Conservation (phyloP, 1,140 invertebrate species). For the Propsilocerus akamusi region DNA sequence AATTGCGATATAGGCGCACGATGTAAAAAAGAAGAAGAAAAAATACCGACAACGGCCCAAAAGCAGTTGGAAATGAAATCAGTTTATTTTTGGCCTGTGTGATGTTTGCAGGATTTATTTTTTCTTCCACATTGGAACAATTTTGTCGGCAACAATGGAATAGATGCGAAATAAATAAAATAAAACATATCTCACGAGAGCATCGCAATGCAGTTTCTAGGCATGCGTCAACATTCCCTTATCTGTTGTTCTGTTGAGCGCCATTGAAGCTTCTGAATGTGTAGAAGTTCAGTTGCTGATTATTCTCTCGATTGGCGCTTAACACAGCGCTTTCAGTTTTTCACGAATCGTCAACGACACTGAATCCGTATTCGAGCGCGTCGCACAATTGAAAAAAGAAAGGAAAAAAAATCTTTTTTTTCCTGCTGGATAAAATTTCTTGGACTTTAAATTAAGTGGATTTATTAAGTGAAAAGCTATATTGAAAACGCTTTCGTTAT, state of each 20-base stretch:
- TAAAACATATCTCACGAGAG: background rate
- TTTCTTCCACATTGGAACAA: too few relatives aligned
- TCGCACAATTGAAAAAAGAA: background rate
- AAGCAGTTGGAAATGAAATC: too few relatives aligned
- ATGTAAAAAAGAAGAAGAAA: too few relatives aligned
- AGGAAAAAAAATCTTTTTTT: background rate
- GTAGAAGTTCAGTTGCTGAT: background rate
- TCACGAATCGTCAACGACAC: slow-evolving; percentile 1
- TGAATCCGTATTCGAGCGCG: background rate
- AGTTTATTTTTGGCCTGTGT: too few relatives aligned
- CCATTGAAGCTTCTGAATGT: background rate
- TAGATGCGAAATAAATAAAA: background rate
- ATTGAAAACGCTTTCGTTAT: too few relatives aligned
- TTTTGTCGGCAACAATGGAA: too few relatives aligned
- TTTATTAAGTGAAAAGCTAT: too few relatives aligned
- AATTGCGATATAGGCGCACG: too few relatives aligned
- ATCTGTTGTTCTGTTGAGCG: background rate
- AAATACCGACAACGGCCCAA: too few relatives aligned
- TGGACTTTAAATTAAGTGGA: too few relatives aligned
- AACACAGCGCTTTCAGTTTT: background rate
- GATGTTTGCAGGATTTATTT: too few relatives aligned
- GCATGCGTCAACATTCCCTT: background rate
- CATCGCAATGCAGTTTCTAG: background rate
- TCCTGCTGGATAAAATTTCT: background rate
- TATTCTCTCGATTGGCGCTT: background rate